Evolutionary conservation across 2,797 vertebrate species (phyloP).

Genomic region (Decapterus maruadsi): DNA sequence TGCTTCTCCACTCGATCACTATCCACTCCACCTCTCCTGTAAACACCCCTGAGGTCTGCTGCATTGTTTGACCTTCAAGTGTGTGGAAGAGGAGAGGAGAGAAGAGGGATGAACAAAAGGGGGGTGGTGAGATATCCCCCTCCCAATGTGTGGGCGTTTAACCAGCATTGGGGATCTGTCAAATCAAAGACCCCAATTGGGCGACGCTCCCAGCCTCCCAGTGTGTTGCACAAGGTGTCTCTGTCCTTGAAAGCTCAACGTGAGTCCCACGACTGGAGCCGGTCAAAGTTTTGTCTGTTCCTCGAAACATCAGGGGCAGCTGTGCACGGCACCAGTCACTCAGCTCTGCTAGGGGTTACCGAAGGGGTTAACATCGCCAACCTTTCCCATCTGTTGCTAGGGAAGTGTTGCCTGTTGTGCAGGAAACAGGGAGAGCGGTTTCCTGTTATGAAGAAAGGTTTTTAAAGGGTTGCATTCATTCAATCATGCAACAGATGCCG

Average conservation of each 20-base stretch:
- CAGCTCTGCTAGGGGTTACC: constrained; percentile 57
- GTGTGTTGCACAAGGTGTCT: constrained; percentile 67
- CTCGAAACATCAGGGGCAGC: constrained; percentile 55
- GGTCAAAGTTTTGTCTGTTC: constrained; percentile 57
- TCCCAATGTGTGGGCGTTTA: constrained; percentile 67
- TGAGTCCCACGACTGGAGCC: constrained; percentile 46
- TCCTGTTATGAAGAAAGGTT: constrained; percentile 99
- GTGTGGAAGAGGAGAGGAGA: constrained; percentile 33
- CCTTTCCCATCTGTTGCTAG: constrained; percentile 93
- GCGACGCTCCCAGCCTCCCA: constrained; percentile 58
- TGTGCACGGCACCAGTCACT: constrained; percentile 60
- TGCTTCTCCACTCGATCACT: constrained; percentile 56
- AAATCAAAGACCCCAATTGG: constrained; percentile 72
- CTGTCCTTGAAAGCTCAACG: constrained; percentile 78
- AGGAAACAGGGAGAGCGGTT: constrained; percentile 97
- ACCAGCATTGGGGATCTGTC: constrained; percentile 74
- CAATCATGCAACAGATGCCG: constrained; percentile 91
- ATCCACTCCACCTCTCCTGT: constrained; percentile 51
- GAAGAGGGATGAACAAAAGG: constrained; percentile 19
- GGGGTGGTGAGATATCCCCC: constrained; percentile 36
- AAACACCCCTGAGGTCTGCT: constrained; percentile 61
- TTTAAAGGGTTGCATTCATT: constrained; percentile 93
- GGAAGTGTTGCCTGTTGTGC: constrained; percentile 95
- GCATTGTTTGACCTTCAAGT: constrained; percentile 80
- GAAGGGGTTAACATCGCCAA: constrained; percentile 89